Percentiles rank a stretch among this genome's conserved stretches.
phyloP scores from a whole-genome alignment of 2,797 vertebrate genomes.

The Enteromius argenteus region DNA sequence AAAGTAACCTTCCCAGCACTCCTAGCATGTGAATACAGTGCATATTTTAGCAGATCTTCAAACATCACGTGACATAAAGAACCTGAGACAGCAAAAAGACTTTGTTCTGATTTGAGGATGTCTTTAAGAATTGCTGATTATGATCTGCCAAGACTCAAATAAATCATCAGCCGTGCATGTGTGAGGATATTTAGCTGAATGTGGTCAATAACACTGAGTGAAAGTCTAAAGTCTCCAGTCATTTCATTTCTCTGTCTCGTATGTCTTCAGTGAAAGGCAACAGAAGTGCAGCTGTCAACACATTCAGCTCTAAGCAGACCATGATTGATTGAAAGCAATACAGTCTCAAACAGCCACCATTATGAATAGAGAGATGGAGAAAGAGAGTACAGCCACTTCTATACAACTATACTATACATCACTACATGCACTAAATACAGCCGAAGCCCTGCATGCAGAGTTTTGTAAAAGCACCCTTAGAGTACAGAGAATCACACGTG shows the following conservation, averaged over 20 bases:
- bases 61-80: neutral
- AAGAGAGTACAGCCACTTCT: neutral
- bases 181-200: neutral
- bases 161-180: neutral
- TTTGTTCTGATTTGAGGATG: neutral
- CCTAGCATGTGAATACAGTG: neutral
- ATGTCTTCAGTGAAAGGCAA: slow-evolving; percentile 17
- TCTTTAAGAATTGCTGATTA: neutral
- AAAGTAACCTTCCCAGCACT: neutral
- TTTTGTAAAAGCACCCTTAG: neutral
- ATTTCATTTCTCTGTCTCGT: slow-evolving; percentile 11
- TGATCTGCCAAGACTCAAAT: neutral
- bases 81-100: neutral
- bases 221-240: slow-evolving; percentile 22
- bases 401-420: neutral
- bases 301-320: slow-evolving; percentile 3
- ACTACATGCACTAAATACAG: neutral
- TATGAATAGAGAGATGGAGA: neutral
- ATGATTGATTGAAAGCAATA: slow-evolving; percentile 26
- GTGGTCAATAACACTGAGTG: neutral
- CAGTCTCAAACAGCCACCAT: neutral
- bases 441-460: neutral
- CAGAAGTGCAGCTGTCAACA: slow-evolving; percentile 18
- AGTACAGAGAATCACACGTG: neutral
- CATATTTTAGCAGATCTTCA: neutral